Evolutionary conservation across 2,797 vertebrate species (phyloP), one percentile per base, ranked within the genome.

Genomic region (Nyctibius grandis): DNA sequence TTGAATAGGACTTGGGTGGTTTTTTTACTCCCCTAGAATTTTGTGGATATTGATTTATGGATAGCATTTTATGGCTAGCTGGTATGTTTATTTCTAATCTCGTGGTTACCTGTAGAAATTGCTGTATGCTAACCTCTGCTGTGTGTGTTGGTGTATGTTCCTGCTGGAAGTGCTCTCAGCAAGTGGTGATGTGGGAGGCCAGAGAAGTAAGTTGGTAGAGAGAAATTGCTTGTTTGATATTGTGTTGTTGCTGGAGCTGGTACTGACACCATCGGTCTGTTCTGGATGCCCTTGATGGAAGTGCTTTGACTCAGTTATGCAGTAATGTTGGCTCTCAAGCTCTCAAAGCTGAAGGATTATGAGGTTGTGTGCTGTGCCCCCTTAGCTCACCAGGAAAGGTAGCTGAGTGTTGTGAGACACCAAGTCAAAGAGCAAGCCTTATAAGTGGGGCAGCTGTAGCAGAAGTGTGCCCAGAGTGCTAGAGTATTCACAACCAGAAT

Each of bases 341-440:
- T 76, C 36, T 19, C 4, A 14, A 26, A 48, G 25, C 47, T 26
- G 9, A 44, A 50, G 67, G 50, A 6, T 10, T 1, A 1, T 12
- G 54, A 50, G 54, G 47, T 2, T 67, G 50, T 25, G 38, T 50
- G 56, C 36, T 53, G 40, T 29, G 45, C 5, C 15, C 33, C 7
- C 44, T 10, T 22, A 26, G 34, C 25, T 88, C 3, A 5, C 16
- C 8, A 16, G n/a, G 44, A 23, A 70, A 23, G 34, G 68, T 48
- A 61, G 16, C 22, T 48, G 56, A 2, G 6, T 0, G 0, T 6
- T 4, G 6, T 18, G 15, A 70, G 53, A 59, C 3, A 5, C 9
- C 3, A 10, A 38, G 26, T 2, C 15, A 26, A 57, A 69, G 23
- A 34, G 31, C 12, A 65, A 59, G 42, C 47, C 59, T 59, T 44